Evolutionary conservation across 2,797 vertebrate species (phyloP).

Genomic region (Glossophaga mutica): DNA sequence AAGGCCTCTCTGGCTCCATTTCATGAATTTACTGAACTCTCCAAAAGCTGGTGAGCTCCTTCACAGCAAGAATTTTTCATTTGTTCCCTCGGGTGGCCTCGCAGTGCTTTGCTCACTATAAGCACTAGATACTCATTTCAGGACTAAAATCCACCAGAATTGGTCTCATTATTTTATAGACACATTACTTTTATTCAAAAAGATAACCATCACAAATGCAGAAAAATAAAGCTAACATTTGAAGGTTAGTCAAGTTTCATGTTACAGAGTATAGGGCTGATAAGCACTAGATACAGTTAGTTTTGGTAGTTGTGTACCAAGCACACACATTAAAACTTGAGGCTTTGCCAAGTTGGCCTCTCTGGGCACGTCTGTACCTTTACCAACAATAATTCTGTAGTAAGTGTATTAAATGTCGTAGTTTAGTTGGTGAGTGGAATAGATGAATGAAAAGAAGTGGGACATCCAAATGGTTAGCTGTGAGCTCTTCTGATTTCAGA

Average conservation of each 20-base stretch:
- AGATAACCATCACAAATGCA: background rate
- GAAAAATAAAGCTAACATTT: slow-evolving; percentile 18
- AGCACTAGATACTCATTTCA: background rate
- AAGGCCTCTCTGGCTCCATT: background rate
- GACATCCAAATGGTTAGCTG: background rate
- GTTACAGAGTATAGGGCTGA: slow-evolving; percentile 45
- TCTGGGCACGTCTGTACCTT: background rate
- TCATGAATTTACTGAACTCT: background rate
- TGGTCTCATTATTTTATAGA: slow-evolving; percentile 71
- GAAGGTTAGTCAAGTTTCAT: background rate
- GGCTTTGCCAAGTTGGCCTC: background rate
- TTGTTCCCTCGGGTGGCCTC: background rate
- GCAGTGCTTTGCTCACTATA: background rate
- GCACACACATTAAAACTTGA: background rate
- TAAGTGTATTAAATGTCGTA: background rate
- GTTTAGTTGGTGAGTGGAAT: background rate
- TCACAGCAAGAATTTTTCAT: background rate
- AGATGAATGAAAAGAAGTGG: background rate
- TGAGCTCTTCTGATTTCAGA: background rate
- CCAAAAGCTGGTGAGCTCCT: background rate
- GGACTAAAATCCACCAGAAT: slow-evolving; percentile 38
- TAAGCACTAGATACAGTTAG: background rate
- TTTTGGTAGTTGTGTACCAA: background rate
- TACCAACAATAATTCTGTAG: background rate
- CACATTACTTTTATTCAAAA: slow-evolving; percentile 64